phyloP scores from a whole-genome alignment of 2,113 vertebrate species.

The Amblyopsis rosae region DNA sequence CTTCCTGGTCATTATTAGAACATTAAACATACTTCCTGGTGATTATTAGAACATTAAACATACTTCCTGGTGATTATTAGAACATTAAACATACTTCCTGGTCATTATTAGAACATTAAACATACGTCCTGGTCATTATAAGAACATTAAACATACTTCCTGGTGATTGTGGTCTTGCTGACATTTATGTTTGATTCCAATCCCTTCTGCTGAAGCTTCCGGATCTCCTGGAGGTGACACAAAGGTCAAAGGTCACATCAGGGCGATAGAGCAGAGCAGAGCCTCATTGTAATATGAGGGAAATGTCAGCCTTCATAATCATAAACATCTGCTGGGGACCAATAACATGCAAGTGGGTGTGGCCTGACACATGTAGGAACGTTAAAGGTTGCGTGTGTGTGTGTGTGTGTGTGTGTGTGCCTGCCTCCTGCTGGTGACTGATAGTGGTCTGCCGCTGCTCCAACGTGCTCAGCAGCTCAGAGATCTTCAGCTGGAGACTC shows the following conservation, averaged over 20 bases:
- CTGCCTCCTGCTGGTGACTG: slow-evolving; percentile 85
- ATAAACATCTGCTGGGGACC: too few species aligned
- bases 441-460: slow-evolving; percentile 85
- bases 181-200: slow-evolving; percentile 67
- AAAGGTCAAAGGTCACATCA: slow-evolving; percentile 16
- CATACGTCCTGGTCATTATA: too few species aligned
- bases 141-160: slow-evolving; percentile 75
- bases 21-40: slow-evolving; percentile 79
- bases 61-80: too few species aligned
- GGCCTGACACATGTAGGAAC: too few species aligned
- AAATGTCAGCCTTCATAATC: too few species aligned
- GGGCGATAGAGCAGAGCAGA: neutral
- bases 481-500: slow-evolving; percentile 84
- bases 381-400: neutral
- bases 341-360: too few species aligned
- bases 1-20: slow-evolving; percentile 83
- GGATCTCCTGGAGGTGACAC: slow-evolving; percentile 82
- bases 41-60: slow-evolving; percentile 48
- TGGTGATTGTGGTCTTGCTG: slow-evolving; percentile 86
- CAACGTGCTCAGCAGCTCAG: slow-evolving; percentile 81
- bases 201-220: slow-evolving; percentile 77
- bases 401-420: neutral
- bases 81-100: too few species aligned
- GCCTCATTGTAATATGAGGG: too few species aligned
- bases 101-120: too few species aligned